A percentile compares a stretch with the other conserved stretches of the same genome.
These are phyloP conservation scores for Muscicapa striata DNA, from an alignment of 2,797 vertebrate species.

Conservation along the genomic window DNA sequence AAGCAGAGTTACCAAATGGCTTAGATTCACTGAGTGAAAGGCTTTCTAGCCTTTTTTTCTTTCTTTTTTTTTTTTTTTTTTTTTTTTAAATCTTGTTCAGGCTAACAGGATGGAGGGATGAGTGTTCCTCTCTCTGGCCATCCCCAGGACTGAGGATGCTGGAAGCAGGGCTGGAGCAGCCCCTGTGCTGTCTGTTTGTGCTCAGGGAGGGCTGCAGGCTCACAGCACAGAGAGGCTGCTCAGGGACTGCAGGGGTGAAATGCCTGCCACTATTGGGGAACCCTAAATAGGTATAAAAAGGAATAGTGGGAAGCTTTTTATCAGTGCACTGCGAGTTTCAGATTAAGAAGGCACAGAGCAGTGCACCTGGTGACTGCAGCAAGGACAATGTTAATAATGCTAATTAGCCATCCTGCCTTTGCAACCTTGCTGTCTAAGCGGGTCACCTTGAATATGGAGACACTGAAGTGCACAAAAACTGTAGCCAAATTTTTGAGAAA, in stretches of 20 bases:
- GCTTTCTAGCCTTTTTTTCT: not conserved
- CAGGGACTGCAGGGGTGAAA: not conserved
- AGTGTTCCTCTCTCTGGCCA: not conserved
- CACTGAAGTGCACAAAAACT: not conserved
- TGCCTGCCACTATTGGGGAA: not conserved
- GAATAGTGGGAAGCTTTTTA: not conserved
- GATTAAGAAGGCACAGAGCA: not conserved
- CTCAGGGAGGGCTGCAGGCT: not conserved
- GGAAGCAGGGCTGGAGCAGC: not conserved
- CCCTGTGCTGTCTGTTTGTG: fast-evolving
- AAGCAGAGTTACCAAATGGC: not conserved
- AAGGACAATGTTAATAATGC: not conserved
- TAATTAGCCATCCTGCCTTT: not conserved
- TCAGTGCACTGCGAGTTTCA: not conserved
- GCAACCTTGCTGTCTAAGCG: not conserved
- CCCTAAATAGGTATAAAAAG: not conserved
- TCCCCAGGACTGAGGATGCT: not conserved
- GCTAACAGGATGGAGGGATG: not conserved
- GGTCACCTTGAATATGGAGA: constrained; percentile 34
- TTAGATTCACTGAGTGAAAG: not conserved
- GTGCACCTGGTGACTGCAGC: not conserved
- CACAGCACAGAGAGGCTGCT: not conserved
- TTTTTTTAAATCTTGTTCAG: not conserved
- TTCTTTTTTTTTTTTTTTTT: not conserved
- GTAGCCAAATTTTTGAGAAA: constrained; percentile 17